These are phyloP conservation scores for Scophthalmus maximus DNA, from an alignment of 2,113 vertebrate species.

Conservation along the genomic window DNA sequence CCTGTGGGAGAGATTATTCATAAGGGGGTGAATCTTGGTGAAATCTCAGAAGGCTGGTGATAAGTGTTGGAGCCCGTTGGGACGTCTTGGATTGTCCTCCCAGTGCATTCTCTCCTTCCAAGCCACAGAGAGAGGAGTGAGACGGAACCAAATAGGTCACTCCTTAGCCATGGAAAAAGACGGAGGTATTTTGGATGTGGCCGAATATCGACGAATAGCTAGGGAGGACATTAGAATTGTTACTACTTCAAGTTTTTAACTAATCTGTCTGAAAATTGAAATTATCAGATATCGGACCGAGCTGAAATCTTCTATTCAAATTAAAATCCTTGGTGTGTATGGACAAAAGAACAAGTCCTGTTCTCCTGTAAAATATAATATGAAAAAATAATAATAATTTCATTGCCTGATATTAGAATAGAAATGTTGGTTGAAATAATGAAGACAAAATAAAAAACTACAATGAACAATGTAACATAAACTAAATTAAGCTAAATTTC, in stretches of 20 bases:
- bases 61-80: conserved; percentile 95
- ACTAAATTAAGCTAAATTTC: no score
- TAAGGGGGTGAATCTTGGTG: conserved; percentile 91
- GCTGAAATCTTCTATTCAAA: neutral
- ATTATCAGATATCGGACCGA: neutral
- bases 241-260: neutral
- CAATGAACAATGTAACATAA: no score
- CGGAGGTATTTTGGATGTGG: conserved; percentile 50
- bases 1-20: conserved; percentile 94
- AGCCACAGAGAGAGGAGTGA: conserved; percentile 41
- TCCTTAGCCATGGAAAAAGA: conserved; percentile 46
- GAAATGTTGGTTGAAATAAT: no score
- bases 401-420: no score
- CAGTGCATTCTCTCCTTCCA: conserved; percentile 62
- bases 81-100: conserved; percentile 83
- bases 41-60: conserved; percentile 96
- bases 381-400: no score
- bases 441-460: no score
- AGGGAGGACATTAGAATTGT: neutral
- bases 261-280: neutral
- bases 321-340: neutral
- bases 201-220: conserved; percentile 33
- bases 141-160: conserved; percentile 72
- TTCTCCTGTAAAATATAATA: no score
- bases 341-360: neutral